These are phyloP conservation scores for Sternotherus odoratus DNA, from an alignment of 2,797 vertebrate species.

Conservation along the genomic window DNA sequence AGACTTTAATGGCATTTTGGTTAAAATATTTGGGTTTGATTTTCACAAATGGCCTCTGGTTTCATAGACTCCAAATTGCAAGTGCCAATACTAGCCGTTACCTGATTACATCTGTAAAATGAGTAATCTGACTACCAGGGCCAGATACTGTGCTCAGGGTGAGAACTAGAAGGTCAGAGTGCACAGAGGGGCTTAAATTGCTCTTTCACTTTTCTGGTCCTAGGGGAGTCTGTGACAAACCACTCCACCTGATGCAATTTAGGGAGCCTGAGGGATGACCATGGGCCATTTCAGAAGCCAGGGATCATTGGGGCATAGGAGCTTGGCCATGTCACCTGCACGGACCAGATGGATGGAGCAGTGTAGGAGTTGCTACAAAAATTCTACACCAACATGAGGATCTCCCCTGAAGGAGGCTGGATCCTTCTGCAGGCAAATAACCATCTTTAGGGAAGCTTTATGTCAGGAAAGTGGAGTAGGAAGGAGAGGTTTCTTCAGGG, in stretches of 20 bases:
- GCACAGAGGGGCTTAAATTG: neutral
- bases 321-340: neutral
- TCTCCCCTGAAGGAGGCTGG: neutral
- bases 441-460: neutral
- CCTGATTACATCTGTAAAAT: neutral
- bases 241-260: neutral
- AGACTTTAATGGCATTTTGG: constrained; percentile 46
- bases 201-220: neutral
- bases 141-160: neutral
- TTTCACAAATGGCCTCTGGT: constrained; percentile 2
- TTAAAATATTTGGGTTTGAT: constrained; percentile 45
- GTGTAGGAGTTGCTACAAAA: neutral
- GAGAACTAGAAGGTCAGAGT: neutral
- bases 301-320: neutral
- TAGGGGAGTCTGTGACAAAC: neutral
- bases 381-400: neutral
- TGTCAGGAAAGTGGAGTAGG: neutral
- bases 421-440: neutral
- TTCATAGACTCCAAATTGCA: neutral
- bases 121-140: neutral
- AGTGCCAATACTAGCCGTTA: neutral
- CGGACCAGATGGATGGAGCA: neutral
- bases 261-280: neutral
- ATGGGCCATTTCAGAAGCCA: neutral
- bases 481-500: neutral